Evolutionary conservation across 2,797 vertebrate genomes (phyloP).

Genomic region (Tolypeutes matacus): DNA sequence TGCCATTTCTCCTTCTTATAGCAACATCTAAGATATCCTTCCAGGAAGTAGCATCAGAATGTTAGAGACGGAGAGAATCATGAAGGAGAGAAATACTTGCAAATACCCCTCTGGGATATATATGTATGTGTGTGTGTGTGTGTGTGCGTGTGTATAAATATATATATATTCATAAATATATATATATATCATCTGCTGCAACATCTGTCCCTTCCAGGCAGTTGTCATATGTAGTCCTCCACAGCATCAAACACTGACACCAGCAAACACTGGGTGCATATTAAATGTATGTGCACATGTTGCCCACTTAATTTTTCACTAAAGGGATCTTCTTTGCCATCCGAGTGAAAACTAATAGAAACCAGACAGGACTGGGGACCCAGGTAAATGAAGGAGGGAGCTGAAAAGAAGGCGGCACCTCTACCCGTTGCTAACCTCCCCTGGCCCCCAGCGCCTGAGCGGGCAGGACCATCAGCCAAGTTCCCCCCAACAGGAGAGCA

Average conservation of each 20-base stretch:
- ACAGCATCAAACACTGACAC: rapidly evolving
- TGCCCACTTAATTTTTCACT: rapidly evolving
- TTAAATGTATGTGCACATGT: rapidly evolving
- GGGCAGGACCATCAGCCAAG: neutral
- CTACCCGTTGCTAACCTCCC: rapidly evolving
- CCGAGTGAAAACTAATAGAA: neutral
- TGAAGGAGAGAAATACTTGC: neutral
- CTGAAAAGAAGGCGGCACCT: neutral
- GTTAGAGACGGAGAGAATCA: neutral
- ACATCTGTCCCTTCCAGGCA: neutral
- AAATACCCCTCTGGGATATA: neutral
- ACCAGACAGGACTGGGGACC: neutral
- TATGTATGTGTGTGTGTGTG: too few species aligned
- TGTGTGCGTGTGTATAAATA: too few species aligned
- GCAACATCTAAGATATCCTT: neutral
- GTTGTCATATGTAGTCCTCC: neutral
- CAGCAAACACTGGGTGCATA: rapidly evolving
- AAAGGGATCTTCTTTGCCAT: neutral
- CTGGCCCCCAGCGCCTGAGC: neutral
- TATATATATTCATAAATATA: too few species aligned
- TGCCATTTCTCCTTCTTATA: neutral
- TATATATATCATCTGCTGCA: neutral
- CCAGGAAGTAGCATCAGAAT: neutral
- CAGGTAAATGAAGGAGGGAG: too few species aligned
- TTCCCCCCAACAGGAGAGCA: neutral